Conservation (phyloP, 2,888 invertebrate genomes). For the Schizotus pectinicornis region DNA sequence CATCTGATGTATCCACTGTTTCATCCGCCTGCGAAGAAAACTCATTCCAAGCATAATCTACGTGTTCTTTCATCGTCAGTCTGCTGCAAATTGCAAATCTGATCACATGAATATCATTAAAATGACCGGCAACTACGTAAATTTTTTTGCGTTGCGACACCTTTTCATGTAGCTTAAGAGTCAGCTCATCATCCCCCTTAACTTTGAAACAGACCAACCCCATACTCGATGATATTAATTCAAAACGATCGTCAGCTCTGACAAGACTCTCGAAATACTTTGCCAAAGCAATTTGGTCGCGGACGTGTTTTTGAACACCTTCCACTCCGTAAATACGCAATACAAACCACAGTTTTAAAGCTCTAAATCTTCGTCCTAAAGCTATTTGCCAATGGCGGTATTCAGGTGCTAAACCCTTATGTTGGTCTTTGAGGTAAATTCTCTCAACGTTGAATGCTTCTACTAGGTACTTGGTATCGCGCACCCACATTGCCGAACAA, state of each 20-base stretch:
- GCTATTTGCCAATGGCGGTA: conserved; percentile 89
- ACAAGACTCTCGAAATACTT: conserved; percentile 80
- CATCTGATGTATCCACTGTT: conserved; percentile 24
- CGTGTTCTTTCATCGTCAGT: conserved; percentile 71
- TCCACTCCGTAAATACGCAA: conserved; percentile 82
- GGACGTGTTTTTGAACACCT: conserved; percentile 78
- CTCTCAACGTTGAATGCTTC: conserved; percentile 93
- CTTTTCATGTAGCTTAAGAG: conserved; percentile 72
- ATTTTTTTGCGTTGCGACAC: conserved; percentile 79
- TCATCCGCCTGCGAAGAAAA: conserved; percentile 41
- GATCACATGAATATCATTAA: conserved; percentile 72
- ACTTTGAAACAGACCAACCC: conserved; percentile 89
- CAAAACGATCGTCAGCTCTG: conserved; percentile 75
- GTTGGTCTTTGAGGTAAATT: conserved; percentile 84
- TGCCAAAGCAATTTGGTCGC: conserved; percentile 78
- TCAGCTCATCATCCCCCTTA: conserved; percentile 74
- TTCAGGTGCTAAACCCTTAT: conserved; percentile 66
- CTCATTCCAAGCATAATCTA: conserved; percentile 72
- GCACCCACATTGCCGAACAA: conserved; percentile 93
- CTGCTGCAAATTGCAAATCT: conserved; percentile 85
- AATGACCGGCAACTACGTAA: conserved; percentile 80
- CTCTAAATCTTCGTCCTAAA: conserved; percentile 86
- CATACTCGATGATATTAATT: conserved; percentile 64
- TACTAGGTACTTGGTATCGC: conserved; percentile 79
- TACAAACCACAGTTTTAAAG: conserved; percentile 93